Base-by-base conservation (phyloP, 2,797 vertebrate species). In the Pantherophis vulpinus region DNA sequence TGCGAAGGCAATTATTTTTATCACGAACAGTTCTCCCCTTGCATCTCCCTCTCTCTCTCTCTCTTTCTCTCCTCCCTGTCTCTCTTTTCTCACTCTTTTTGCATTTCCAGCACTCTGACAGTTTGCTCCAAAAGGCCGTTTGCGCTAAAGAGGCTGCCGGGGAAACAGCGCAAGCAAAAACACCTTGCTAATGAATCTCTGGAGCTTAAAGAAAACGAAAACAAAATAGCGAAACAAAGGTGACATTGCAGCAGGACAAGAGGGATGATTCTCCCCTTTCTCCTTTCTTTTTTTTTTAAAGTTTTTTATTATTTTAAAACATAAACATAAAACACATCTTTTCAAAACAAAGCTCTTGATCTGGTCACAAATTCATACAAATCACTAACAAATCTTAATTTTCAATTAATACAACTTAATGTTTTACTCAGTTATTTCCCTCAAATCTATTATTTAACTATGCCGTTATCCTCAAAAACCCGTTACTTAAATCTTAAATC, bases 1-100 rank as follows among this genome's bases (percentile, higher is more conserved):
- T 88, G 56, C 14, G 56, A 91, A 91, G 56, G 93, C 90, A 93
- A 91, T 93, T 93, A 91, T 91, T 93, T 91, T 93, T 93, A 91
- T 93, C 56, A 91, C 86, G 20, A 79, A 27, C 42, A 60, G 58
- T 88, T 60, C 87, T 54, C 59, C 56, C 90, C 37, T 16, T 23
- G 6, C 47, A 6, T 9, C 13, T n/a, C 3, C 6, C 16, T 32
- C 27, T 25, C 59, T 47, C 66, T n/a, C 25, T 27, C 25, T 25
- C 37, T 47, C 66, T n/a, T 1, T 27, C 25, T 25, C 61, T 8
- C 58, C 8, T 27, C 55, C 23, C 83, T 1, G 32, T 90, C 63
- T 12, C 18, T 56, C 70, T 74, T 32, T n/a, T 20, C 37, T 42
- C 74, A 11, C 74, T 83, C 9, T 47, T 11, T 12, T 25, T 83